These are phyloP conservation scores for Drosophila leonis DNA, from an alignment of 2,888 invertebrate genomes.

Conservation along the genomic window DNA sequence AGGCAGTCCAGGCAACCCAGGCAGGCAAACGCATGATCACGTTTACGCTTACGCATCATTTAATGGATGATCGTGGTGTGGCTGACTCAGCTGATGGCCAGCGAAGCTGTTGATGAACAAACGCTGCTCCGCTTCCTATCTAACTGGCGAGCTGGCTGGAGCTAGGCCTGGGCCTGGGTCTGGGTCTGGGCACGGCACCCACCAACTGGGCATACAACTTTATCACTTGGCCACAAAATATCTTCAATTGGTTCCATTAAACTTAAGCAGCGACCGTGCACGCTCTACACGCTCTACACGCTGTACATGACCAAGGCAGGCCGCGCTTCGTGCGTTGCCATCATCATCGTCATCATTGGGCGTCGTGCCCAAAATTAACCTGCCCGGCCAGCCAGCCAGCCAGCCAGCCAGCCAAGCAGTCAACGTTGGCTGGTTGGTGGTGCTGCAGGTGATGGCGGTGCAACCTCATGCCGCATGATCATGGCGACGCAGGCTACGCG, in stretches of 20 bases:
- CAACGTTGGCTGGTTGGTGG: slow-evolving; percentile 1
- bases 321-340: slow-evolving; percentile 76
- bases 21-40: slow-evolving; percentile 69
- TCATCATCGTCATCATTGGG: slow-evolving; percentile 72
- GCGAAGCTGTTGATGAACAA: slow-evolving; percentile 65
- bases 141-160: slow-evolving; percentile 12
- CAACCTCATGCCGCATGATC: slow-evolving; percentile 57
- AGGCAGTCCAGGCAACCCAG: background rate
- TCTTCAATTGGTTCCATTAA: slow-evolving; percentile 83
- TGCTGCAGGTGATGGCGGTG: slow-evolving; percentile 18
- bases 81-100: slow-evolving; percentile 27
- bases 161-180: background rate
- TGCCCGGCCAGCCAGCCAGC: slow-evolving; percentile 46
- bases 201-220: slow-evolving; percentile 80
- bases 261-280: slow-evolving; percentile 71
- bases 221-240: slow-evolving; percentile 82
- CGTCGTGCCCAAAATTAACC: slow-evolving; percentile 79
- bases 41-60: slow-evolving; percentile 74
- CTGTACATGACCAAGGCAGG: slow-evolving; percentile 53
- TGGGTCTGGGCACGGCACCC: slow-evolving; percentile 39
- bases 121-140: slow-evolving; percentile 41
- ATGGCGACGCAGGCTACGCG: slow-evolving; percentile 66
- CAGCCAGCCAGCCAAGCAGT: background rate
- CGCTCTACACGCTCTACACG: slow-evolving; percentile 59
- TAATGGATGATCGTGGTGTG: slow-evolving; percentile 70